phyloP scores from a whole-genome alignment of 2,113 vertebrate genomes.

The Anolis sagrei region DNA sequence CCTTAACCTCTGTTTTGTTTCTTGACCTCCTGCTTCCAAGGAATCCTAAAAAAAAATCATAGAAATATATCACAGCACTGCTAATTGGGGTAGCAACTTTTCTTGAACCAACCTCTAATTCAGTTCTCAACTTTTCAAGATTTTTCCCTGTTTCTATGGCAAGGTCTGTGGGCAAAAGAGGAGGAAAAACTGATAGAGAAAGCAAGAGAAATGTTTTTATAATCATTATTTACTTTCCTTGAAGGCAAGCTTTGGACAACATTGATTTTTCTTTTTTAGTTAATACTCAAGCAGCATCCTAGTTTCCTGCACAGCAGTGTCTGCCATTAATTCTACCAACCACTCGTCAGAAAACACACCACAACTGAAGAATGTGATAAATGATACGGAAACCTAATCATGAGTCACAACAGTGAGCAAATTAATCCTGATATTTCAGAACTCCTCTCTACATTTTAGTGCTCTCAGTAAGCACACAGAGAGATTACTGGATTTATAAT shows the following conservation, averaged over 20 bases:
- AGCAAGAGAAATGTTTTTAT: conserved; percentile 49
- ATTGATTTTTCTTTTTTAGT: conserved; percentile 62
- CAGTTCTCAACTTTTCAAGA: neutral
- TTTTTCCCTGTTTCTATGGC: conserved; percentile 1
- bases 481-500: conserved; percentile 44
- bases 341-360: conserved; percentile 29
- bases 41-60: neutral
- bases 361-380: conserved; percentile 7
- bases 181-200: conserved; percentile 24
- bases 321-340: conserved; percentile 27
- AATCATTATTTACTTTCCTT: conserved; percentile 64
- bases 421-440: conserved; percentile 31
- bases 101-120: neutral
- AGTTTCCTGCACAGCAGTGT: conserved; percentile 38
- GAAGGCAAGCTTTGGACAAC: conserved; percentile 69
- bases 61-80: neutral
- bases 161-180: conserved; percentile 18
- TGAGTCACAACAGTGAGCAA: conserved; percentile 31
- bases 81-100: neutral
- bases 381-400: conserved; percentile 23
- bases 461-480: conserved; percentile 16
- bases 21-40: neutral
- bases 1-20: neutral
- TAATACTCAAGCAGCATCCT: conserved; percentile 62
- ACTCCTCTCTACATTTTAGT: conserved; percentile 24